These are phyloP conservation scores for Vireo altiloquus DNA, from an alignment of 2,113 vertebrate genomes.

Conservation along the genomic window DNA sequence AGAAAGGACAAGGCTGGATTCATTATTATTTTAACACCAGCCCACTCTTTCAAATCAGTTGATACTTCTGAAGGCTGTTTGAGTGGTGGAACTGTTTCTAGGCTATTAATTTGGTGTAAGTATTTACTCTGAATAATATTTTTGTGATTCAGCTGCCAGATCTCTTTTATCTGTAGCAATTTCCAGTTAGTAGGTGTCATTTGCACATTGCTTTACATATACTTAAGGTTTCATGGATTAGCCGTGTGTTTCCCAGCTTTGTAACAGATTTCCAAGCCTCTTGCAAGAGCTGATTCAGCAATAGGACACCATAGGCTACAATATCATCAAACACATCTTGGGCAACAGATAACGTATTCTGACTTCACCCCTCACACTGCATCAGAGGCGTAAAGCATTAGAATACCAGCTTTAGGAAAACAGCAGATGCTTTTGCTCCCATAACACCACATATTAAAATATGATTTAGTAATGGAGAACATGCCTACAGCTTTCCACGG, in stretches of 20 bases:
- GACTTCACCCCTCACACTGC: not conserved
- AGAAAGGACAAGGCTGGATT: not conserved
- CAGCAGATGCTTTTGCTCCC: not conserved
- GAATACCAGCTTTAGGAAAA: not conserved
- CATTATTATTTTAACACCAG: not conserved
- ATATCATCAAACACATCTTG: not conserved
- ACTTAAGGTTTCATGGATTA: constrained; percentile 23
- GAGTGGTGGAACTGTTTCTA: not conserved
- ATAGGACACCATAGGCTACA: not conserved
- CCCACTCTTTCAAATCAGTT: not conserved
- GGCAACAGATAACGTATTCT: not conserved
- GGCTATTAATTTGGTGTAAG: not conserved
- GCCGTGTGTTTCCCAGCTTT: not conserved
- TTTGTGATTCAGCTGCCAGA: constrained; percentile 24
- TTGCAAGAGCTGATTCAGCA: constrained; percentile 24
- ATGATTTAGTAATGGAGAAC: not conserved
- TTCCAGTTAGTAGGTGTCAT: constrained; percentile 25
- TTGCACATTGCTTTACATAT: constrained; percentile 15
- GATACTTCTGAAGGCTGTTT: not conserved
- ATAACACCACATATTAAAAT: not conserved
- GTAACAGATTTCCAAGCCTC: not conserved
- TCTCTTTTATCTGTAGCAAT: not conserved
- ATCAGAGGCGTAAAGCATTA: not conserved
- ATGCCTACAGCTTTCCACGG: not conserved
- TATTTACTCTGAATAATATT: constrained; percentile 21